These are phyloP conservation scores for Erythrocercus mccallii DNA, from an alignment of 2,113 vertebrate species.

Conservation along the genomic window DNA sequence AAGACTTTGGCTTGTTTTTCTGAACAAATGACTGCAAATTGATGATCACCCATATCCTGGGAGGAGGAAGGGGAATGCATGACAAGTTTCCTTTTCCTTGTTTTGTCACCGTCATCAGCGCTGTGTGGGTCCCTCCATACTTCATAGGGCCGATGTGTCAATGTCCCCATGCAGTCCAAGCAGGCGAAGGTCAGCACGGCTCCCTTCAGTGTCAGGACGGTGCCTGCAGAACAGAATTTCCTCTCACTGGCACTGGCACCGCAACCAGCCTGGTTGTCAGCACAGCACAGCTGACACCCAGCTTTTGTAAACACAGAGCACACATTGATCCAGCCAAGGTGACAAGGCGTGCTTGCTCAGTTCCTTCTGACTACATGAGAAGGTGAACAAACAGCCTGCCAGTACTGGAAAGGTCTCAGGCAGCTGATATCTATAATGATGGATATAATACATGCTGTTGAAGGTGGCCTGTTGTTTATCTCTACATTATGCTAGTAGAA, in stretches of 20 bases:
- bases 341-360: neutral
- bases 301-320: neutral
- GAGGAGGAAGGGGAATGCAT: slow-evolving; percentile 86
- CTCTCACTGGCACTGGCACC: neutral
- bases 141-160: slow-evolving; percentile 88
- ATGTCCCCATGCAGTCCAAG: slow-evolving; percentile 83
- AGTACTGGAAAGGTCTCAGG: neutral
- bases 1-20: slow-evolving; percentile 98
- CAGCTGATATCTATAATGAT: neutral
- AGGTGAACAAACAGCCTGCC: neutral
- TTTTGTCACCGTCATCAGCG: slow-evolving; percentile 84
- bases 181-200: slow-evolving; percentile 88
- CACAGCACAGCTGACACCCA: neutral
- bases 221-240: slow-evolving; percentile 73
- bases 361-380: neutral
- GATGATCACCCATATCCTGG: slow-evolving; percentile 89
- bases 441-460: neutral
- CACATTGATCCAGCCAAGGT: neutral
- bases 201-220: slow-evolving; percentile 88
- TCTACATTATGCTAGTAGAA: neutral
- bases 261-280: neutral
- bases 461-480: neutral
- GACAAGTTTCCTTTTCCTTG: slow-evolving; percentile 85
- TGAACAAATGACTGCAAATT: slow-evolving; percentile 92
- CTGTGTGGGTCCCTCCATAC: slow-evolving; percentile 88